phyloP scores from a whole-genome alignment of 2,797 vertebrate genomes.

The Scyliorhinus canicula region DNA sequence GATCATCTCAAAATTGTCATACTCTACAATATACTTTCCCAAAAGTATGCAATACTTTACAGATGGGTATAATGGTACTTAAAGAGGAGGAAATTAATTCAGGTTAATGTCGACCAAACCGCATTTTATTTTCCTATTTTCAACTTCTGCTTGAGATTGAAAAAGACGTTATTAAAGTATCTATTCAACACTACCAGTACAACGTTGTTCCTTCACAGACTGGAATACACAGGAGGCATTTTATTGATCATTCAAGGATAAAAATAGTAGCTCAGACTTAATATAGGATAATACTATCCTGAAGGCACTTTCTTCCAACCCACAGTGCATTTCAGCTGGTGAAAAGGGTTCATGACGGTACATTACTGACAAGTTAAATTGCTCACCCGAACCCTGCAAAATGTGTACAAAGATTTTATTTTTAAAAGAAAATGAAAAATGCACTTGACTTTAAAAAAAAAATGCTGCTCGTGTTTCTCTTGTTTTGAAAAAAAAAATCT shows the following conservation, averaged over 20 bases:
- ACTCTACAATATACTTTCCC: background rate
- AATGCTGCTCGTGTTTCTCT: background rate
- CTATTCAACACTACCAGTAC: background rate
- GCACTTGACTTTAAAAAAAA: background rate
- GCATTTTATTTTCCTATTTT: background rate
- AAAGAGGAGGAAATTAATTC: background rate
- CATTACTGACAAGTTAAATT: conserved; percentile 15
- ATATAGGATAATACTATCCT: conserved; percentile 34
- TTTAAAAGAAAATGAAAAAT: conserved; percentile 37
- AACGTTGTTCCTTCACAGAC: conserved; percentile 23
- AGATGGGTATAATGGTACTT: background rate
- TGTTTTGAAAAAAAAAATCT: background rate
- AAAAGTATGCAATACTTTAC: background rate
- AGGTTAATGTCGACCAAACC: background rate
- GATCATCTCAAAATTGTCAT: background rate
- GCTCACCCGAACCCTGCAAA: background rate
- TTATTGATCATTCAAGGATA: conserved; percentile 28
- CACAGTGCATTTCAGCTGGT: background rate
- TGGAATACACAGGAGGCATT: conserved; percentile 18
- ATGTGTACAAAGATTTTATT: background rate
- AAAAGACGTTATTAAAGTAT: background rate
- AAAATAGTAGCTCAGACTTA: conserved; percentile 36
- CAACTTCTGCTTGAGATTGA: background rate
- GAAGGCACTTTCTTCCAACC: conserved; percentile 17
- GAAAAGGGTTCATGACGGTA: background rate